These are phyloP conservation scores for Chrysolina haemoptera DNA, from an alignment of 2,888 invertebrate species.

Conservation along the genomic window DNA sequence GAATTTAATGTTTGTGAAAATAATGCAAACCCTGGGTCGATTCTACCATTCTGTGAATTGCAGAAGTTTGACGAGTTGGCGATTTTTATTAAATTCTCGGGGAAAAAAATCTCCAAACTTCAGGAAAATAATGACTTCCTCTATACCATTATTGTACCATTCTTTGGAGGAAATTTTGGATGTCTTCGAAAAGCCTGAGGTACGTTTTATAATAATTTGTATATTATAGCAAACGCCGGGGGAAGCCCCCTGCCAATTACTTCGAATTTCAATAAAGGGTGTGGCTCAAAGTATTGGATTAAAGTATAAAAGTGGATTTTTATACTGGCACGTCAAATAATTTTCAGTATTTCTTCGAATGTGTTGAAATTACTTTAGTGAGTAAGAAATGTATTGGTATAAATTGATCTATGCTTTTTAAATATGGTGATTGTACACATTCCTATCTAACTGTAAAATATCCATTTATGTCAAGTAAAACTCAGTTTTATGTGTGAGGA, in stretches of 20 bases:
- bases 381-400: too few relatives aligned
- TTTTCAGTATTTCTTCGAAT: too few relatives aligned
- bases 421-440: too few relatives aligned
- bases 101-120: neutral
- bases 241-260: neutral
- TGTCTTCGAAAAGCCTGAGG: slow-evolving; percentile 50
- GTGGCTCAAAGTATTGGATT: neutral
- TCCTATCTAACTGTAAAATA: too few relatives aligned
- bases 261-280: neutral
- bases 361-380: too few relatives aligned
- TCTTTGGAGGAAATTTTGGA: slow-evolving; percentile 51
- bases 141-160: slow-evolving; percentile 34
- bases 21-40: neutral
- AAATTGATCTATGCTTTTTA: too few relatives aligned
- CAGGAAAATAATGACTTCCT: slow-evolving; percentile 27
- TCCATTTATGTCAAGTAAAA: too few relatives aligned
- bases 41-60: neutral
- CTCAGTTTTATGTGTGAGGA: too few relatives aligned
- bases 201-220: slow-evolving; percentile 28
- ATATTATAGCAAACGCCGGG: neutral
- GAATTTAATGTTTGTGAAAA: neutral
- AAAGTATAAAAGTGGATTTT: too few relatives aligned
- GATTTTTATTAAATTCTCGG: neutral
- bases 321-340: too few relatives aligned
- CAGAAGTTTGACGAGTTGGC: neutral